Evolutionary conservation across 1,140 invertebrate genomes (phyloP).

Genomic region (Littorina saxatilis): DNA sequence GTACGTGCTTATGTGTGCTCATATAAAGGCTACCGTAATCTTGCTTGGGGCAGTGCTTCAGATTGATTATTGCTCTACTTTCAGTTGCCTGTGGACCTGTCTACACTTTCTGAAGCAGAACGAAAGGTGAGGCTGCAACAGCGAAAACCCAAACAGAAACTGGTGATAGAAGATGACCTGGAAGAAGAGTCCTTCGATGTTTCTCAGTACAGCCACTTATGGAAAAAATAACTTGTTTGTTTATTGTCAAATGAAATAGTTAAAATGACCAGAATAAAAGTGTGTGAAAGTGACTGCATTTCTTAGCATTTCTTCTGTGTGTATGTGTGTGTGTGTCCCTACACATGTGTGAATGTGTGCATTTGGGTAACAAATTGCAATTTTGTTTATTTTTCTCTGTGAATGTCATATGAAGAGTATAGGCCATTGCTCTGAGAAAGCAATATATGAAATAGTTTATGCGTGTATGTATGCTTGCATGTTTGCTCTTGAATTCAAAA

Average conservation of each 20-base stretch:
- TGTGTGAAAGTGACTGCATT: not conserved
- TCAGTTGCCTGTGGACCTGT: conserved; percentile 87
- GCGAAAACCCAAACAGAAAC: conserved; percentile 85
- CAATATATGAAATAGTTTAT: too few species aligned
- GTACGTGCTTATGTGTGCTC: not conserved
- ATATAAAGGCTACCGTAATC: too few species aligned
- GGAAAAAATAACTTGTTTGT: conserved; percentile 76
- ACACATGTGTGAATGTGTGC: too few species aligned
- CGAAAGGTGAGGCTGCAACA: conserved; percentile 80
- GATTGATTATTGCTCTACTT: not conserved
- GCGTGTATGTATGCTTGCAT: too few species aligned
- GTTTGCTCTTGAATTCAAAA: too few species aligned
- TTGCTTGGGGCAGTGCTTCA: too few species aligned
- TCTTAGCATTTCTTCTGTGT: too few species aligned
- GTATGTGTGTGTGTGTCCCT: conserved; percentile 21
- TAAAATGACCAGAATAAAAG: too few species aligned
- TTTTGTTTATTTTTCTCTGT: not conserved
- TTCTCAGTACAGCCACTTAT: conserved; percentile 85
- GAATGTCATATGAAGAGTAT: too few species aligned
- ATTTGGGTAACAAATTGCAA: not conserved
- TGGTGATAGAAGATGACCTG: conserved; percentile 85
- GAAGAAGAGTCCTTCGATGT: conserved; percentile 86
- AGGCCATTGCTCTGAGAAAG: too few species aligned
- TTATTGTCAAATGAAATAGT: too few species aligned
- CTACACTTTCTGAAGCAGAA: conserved; percentile 83